Conservation (phyloP, 2,113 vertebrate species). For the Micromys minutus region DNA sequence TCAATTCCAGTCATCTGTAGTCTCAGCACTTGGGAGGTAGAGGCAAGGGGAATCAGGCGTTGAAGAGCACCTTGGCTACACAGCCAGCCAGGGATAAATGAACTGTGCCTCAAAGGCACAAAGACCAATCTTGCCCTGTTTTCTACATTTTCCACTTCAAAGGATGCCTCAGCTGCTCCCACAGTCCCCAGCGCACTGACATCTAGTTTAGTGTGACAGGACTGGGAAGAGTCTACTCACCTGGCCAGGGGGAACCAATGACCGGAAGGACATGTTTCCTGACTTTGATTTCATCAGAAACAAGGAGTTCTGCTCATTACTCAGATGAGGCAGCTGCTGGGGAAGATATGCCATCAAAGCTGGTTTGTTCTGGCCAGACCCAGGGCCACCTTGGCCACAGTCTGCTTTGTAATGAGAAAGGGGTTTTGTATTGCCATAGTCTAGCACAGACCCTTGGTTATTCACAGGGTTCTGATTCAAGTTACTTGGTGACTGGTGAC, state of each 20-base stretch:
- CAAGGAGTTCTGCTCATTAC: conserved; percentile 86
- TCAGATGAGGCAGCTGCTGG: conserved; percentile 89
- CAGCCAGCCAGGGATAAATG: background rate
- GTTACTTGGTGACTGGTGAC: conserved; percentile 86
- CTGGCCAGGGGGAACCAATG: conserved; percentile 90
- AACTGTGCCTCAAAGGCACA: background rate
- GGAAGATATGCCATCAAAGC: conserved; percentile 89
- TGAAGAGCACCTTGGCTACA: background rate
- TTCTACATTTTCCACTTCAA: background rate
- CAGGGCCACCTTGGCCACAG: conserved; percentile 84
- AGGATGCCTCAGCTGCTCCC: no score
- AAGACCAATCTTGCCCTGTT: background rate
- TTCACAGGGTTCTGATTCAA: conserved; percentile 86
- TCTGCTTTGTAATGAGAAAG: conserved; percentile 95
- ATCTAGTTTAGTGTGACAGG: background rate
- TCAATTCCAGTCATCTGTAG: background rate
- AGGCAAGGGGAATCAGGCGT: background rate
- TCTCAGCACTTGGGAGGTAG: background rate
- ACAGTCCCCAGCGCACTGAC: no score
- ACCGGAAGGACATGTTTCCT: conserved; percentile 88
- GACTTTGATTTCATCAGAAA: conserved; percentile 91
- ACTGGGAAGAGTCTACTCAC: conserved; percentile 79
- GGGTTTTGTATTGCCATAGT: conserved; percentile 96
- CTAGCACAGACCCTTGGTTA: conserved; percentile 87
- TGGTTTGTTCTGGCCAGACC: conserved; percentile 89